Conservation (phyloP, 2,888 invertebrate genomes). For the Diaperis boleti region DNA sequence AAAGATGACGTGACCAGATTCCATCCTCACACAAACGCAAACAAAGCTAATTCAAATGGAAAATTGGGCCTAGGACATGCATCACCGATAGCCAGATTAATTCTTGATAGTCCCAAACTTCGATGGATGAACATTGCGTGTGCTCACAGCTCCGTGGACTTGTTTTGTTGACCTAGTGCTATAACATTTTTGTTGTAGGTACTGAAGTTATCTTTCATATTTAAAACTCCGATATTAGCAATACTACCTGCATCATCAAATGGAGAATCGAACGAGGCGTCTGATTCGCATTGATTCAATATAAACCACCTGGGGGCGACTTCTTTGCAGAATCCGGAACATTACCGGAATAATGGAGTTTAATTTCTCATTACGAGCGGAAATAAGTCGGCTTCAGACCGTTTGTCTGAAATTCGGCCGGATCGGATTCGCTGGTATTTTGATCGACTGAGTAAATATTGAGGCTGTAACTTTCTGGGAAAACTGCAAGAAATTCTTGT, state of each 20-base stretch:
- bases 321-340: slow-evolving; percentile 36
- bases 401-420: slow-evolving; percentile 34
- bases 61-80: slow-evolving; percentile 27
- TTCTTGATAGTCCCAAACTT: slow-evolving; percentile 1
- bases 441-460: slow-evolving; percentile 39
- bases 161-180: too few species aligned
- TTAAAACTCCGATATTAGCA: neutral
- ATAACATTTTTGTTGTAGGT: too few species aligned
- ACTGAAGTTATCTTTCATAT: too few species aligned
- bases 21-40: slow-evolving; percentile 30
- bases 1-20: slow-evolving; percentile 44
- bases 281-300: slow-evolving; percentile 37
- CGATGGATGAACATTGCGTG: too few species aligned
- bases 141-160: too few species aligned
- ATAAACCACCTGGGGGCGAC: slow-evolving; percentile 29
- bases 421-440: slow-evolving; percentile 39
- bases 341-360: slow-evolving; percentile 38
- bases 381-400: slow-evolving; percentile 17
- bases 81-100: slow-evolving; percentile 7
- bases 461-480: slow-evolving; percentile 35
- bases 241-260: neutral
- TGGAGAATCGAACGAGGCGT: slow-evolving; percentile 32
- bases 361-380: slow-evolving; percentile 37
- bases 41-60: slow-evolving; percentile 31
- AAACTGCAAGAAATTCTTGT: slow-evolving; percentile 42